Evolutionary conservation across 2,888 invertebrate species (phyloP).

Genomic region (Sicus ferrugineus): DNA sequence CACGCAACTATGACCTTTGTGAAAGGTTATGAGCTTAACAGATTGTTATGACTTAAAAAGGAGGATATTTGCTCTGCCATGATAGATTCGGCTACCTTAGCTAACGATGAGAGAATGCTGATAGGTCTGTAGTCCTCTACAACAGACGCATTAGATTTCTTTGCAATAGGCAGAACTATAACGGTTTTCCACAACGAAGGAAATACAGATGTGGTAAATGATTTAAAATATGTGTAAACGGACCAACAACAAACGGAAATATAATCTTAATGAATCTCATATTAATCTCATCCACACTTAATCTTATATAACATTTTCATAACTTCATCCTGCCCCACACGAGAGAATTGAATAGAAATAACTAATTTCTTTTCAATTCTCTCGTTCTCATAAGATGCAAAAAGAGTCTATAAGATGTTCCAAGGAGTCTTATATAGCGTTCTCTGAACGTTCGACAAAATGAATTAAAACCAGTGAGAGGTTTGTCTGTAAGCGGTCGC

Average conservation of each 20-base stretch:
- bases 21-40: background rate
- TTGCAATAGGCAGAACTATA: background rate
- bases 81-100: background rate
- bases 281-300: background rate
- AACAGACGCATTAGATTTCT: background rate
- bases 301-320: too few relatives aligned
- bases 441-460: too few relatives aligned
- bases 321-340: too few relatives aligned
- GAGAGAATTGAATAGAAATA: too few relatives aligned
- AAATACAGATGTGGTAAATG: constrained; percentile 12
- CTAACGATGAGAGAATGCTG: background rate
- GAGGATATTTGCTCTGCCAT: background rate
- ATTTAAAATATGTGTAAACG: constrained; percentile 2
- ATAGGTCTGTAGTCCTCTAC: background rate
- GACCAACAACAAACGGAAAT: too few relatives aligned
- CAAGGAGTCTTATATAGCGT: too few relatives aligned
- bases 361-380: too few relatives aligned
- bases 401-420: too few relatives aligned
- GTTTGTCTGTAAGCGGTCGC: too few relatives aligned
- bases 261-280: constrained; percentile 1
- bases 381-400: too few relatives aligned
- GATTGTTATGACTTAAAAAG: background rate
- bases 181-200: background rate
- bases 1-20: background rate
- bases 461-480: too few relatives aligned